These are phyloP conservation scores for Limnodromus scolopaceus DNA, from an alignment of 2,797 vertebrate species.

Conservation along the genomic window DNA sequence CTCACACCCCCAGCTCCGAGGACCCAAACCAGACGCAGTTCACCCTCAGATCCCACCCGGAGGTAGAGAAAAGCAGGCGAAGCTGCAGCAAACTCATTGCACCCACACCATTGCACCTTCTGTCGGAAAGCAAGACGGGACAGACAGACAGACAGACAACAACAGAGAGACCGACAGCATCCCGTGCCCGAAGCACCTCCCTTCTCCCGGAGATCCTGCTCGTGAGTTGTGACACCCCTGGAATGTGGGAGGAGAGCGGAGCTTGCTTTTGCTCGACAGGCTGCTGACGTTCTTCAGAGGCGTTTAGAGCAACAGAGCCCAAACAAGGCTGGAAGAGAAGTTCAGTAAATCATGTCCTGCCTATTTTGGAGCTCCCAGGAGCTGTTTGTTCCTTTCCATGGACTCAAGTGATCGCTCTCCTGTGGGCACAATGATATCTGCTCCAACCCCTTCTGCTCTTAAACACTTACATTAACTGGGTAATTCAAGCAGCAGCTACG, in stretches of 20 bases:
- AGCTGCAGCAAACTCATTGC: background rate
- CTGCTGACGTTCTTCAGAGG: background rate
- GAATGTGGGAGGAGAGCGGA: background rate
- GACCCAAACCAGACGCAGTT: background rate
- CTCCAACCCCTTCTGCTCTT: background rate
- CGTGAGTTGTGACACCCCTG: background rate
- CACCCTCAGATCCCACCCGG: background rate
- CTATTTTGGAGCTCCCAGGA: background rate
- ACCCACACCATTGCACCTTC: background rate
- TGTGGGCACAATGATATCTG: background rate
- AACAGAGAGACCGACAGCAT: background rate
- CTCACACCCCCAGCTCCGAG: background rate
- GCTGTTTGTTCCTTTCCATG: background rate
- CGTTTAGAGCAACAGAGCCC: background rate
- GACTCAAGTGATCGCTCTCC: background rate
- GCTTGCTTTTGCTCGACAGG: background rate
- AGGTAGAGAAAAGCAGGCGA: background rate
- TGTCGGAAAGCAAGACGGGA: background rate
- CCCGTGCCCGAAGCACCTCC: background rate
- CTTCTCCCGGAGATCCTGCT: background rate
- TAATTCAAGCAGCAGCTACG: background rate
- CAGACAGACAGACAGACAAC: too few species aligned
- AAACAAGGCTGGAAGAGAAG: background rate
- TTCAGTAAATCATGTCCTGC: background rate
- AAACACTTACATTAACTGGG: background rate